Base-by-base conservation (phyloP, 1,140 invertebrate species). In the Wasmannia auropunctata region DNA sequence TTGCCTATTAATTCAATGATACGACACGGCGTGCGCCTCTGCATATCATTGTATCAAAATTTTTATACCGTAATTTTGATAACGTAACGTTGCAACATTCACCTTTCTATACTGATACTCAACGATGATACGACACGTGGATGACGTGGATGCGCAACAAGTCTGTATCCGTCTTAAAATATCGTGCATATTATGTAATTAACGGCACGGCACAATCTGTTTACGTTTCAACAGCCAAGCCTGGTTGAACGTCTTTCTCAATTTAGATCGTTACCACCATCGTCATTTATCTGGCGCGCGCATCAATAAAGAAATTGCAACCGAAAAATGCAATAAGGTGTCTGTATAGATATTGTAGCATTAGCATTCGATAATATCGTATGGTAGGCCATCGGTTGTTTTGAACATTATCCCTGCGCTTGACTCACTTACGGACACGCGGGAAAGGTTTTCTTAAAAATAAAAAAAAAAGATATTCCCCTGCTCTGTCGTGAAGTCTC, bases 241-340 rank as follows among this genome's bases (percentile, higher is more conserved):
- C 22, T n/a, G n/a, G 63, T 31, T 51, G 7, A 51, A 80, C n/a
- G 28, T 37, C 49, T 51, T 65, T 49, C 31, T 51, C 31, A 51
- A 67, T 80, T 51, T 67, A 80, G 14, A 19, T 74, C 63, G 40
- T 49, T 69, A 76, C 74, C 46, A 46, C 40, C 54, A 76, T 85
- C 69, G 49, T 58, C 60, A 86, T 56, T 86, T 86, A 69, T 81
- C 79, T 54, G 46, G 25, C 60, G 81, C 72, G 81, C 62, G 63
- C 88, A 86, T 90, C 90, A 92, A 92, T 87, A 81, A 74, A 60
- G 67, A 31, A 40, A 75, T 58, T 75, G 85, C 85, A 85, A 43
- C 79, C 56, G 77, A 85, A 84, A 79, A 86, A 77, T 79, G 51
- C 56, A 81, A 43, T 28, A 67, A 83, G 65, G 51, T n/a, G 56